A percentile compares a stretch with the other conserved stretches of the same genome.
Conservation (phyloP, 2,888 invertebrate genomes). For the Monochamus alternatus region DNA sequence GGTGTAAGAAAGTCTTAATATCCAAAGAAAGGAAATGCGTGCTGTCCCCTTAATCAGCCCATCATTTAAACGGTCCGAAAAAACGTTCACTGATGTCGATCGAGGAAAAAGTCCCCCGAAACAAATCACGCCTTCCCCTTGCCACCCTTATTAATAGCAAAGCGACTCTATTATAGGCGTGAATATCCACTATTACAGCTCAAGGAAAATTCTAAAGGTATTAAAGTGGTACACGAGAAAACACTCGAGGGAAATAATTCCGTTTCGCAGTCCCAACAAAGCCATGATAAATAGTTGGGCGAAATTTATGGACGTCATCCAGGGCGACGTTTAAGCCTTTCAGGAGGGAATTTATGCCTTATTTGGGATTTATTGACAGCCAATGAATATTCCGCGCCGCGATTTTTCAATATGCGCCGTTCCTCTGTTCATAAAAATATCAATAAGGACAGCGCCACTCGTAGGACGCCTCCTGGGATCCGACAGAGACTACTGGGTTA, state of each 20-base stretch:
- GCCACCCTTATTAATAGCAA: constrained; percentile 30
- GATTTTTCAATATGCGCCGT: constrained; percentile 7
- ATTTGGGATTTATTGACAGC: constrained; percentile 38
- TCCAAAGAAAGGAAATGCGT: not conserved
- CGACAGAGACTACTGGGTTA: no score
- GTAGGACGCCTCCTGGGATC: no score
- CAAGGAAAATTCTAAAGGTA: constrained; percentile 48
- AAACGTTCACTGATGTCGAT: not conserved
- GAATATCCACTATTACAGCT: constrained; percentile 46
- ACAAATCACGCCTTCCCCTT: not conserved
- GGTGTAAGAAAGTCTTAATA: not conserved
- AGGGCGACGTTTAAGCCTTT: constrained; percentile 37
- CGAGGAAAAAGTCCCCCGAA: not conserved
- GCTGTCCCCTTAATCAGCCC: not conserved
- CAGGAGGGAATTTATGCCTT: constrained; percentile 36
- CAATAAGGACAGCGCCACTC: not conserved
- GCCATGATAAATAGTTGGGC: constrained; percentile 54
- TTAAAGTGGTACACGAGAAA: constrained; percentile 56
- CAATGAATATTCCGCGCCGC: not conserved
- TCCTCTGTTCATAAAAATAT: not conserved
- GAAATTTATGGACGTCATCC: constrained; percentile 53
- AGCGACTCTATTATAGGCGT: constrained; percentile 48
- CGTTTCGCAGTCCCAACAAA: constrained; percentile 53
- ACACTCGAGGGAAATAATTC: constrained; percentile 57
- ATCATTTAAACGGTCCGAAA: not conserved